Conservation (phyloP, 2,888 invertebrate genomes). For the Drosophila gaucha region DNA sequence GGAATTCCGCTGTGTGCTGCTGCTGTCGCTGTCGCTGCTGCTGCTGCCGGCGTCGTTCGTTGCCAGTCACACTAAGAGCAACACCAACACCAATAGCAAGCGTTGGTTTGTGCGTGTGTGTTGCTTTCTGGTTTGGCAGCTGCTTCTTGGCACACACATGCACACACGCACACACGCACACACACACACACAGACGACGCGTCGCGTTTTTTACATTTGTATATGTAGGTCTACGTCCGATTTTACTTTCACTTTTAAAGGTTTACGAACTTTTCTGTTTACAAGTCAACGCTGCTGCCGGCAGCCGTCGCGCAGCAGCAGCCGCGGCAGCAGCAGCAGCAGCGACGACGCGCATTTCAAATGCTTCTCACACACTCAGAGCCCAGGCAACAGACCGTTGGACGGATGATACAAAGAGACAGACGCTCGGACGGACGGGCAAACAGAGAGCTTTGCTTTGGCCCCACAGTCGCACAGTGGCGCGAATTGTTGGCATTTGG, state of each 20-base stretch:
- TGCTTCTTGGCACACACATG: constrained; percentile 65
- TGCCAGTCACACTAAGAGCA: constrained; percentile 49
- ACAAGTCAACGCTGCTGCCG: constrained; percentile 72
- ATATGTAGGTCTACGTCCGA: constrained; percentile 85
- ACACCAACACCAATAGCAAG: constrained; percentile 19
- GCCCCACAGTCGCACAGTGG: constrained; percentile 40
- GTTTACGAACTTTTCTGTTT: constrained; percentile 85
- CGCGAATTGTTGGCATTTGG: neutral
- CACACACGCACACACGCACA: constrained; percentile 23
- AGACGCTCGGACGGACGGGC: neutral
- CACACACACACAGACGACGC: constrained; percentile 16
- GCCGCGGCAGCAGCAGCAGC: constrained; percentile 15
- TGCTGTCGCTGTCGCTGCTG: constrained; percentile 31
- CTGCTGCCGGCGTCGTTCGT: constrained; percentile 49
- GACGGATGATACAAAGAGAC: constrained; percentile 11
- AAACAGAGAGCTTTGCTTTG: constrained; percentile 15
- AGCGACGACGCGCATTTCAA: constrained; percentile 58
- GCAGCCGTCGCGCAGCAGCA: constrained; percentile 35
- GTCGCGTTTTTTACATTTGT: constrained; percentile 69
- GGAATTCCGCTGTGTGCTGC: constrained; percentile 43
- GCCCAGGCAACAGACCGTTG: constrained; percentile 7
- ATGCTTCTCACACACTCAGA: constrained; percentile 49
- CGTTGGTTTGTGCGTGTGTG: constrained; percentile 41
- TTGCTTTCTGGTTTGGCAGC: constrained; percentile 71
- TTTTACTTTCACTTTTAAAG: constrained; percentile 85